Evolutionary conservation across 2,113 vertebrate genomes (phyloP), one percentile per base, ranked within the genome.

Genomic region (Planiliza haematocheilus): DNA sequence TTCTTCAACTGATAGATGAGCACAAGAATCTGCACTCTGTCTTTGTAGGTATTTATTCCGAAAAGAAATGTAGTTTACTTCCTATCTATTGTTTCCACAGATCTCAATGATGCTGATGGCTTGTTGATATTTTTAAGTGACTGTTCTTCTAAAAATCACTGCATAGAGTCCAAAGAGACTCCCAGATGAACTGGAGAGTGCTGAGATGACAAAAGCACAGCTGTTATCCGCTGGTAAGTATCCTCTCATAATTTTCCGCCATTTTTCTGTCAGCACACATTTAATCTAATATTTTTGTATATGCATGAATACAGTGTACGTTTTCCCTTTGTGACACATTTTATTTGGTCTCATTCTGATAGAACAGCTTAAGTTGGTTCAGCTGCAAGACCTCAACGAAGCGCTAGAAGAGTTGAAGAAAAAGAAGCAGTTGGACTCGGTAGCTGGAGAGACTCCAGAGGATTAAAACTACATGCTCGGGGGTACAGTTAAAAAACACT

Each of bases 11-110:
- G 63, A 93, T 91, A 2, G 90, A 87, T 24, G 90, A 91, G 55
- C 92, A 93, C 56, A 95, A 94, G 74, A 90, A 84, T 70, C 78
- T 94, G 18, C 81, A 75, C 58, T 77, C 83, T 48, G 50, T 90
- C 57, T 94, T 93, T 92, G 93, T 94, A 81, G 84, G 93, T 87
- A 39, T 66, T 52, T 11, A 12, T 30, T 16, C 36, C 51, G n/a
- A 58, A 55, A 49, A 64, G 10, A 0, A 50, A 7, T 18, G 9
- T 10, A 1, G 10, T 18, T 73, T 8, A 10, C 18, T 36, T 10
- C 3, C 16, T n/a, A 20, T 20, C 7, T n/a, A n/a, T n/a, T 1
- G 10, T 24, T 55, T 18, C 5, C 17, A 7, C 18, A 24, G 3
- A 42, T 34, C 7, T 42, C 4, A 30, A 30, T 30, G 24, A 30